Evolutionary conservation across 2,888 invertebrate genomes (phyloP), one percentile per base, ranked within the genome.

Genomic region (Camptogramma bilineatum): DNA sequence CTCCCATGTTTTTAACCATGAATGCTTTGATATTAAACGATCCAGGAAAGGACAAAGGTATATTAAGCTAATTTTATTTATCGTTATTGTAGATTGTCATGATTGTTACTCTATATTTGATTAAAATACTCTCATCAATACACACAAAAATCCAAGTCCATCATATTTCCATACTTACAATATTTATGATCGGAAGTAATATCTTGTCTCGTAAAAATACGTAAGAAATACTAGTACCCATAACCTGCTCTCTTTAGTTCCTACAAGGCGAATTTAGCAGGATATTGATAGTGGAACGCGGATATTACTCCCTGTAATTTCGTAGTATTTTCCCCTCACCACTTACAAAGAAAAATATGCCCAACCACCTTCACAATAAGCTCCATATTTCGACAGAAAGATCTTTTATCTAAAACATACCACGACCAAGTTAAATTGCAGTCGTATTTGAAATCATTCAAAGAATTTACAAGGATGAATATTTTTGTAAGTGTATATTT

Each of bases 401-500:
- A 21, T 0, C 7, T n/a, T 21, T 21, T 4, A 47, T 3, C 21
- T 39, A 13, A 19, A 34, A 9, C 10, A 55, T 18, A 55, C 5
- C 4, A 31, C 2, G 21, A 34, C 56, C 52, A 62, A 56, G 17
- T 52, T 48, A 53, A 21, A 39, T 58, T 70, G 62, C 60, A 4
- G 60, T 39, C 28, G n/a, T 42, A 24, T 48, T 50, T 57, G 24
- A 34, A 56, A 18, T 56, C 4, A 16, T 34, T 17, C 47, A 18
- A 8, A n/a, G 10, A 55, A 21, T 8, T 48, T 44, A 17, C 42
- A 28, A 2, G 7, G n/a, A 21, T 17, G 9, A 18, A 2, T 18
- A 50, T 65, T 50, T 68, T 52, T 39, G 7, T 31, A 64, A 54
- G 39, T 21, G 63, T 51, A 63, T 50, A 54, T 42, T 39, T 21